A percentile compares a stretch with the other conserved stretches of the same genome.
Evolutionary conservation across 2,797 vertebrate species (phyloP).

Genomic region (Scolopax rusticola): DNA sequence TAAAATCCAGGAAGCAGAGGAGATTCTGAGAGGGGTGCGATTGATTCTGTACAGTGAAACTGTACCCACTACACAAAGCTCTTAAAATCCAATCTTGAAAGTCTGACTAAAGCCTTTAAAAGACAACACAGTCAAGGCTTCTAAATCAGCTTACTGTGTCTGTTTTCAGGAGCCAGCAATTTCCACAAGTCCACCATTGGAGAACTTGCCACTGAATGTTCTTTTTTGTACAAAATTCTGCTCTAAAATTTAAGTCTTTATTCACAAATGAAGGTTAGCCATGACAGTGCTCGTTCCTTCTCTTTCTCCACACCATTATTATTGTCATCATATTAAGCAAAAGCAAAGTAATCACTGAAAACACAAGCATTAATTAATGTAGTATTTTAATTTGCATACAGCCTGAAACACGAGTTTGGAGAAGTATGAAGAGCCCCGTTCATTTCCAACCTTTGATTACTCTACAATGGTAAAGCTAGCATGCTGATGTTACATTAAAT

Average conservation of each 20-base stretch:
- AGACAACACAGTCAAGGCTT: background rate
- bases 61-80: background rate
- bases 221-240: background rate
- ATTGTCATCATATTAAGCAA: background rate
- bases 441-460: background rate
- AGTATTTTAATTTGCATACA: background rate
- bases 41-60: background rate
- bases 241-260: background rate
- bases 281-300: background rate
- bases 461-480: background rate
- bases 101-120: background rate
- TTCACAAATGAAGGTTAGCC: background rate
- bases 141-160: background rate
- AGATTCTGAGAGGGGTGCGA: background rate
- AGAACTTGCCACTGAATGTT: background rate
- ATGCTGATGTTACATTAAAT: background rate
- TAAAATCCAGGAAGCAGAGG: background rate
- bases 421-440: background rate
- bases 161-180: background rate
- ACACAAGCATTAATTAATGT: background rate
- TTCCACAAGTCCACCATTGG: background rate
- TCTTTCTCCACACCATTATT: background rate
- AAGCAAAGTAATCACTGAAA: background rate
- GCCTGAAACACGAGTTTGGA: background rate
- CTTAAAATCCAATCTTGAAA: background rate